These are phyloP conservation scores for Garra rufa DNA, from an alignment of 2,113 vertebrate species.

Conservation along the genomic window DNA sequence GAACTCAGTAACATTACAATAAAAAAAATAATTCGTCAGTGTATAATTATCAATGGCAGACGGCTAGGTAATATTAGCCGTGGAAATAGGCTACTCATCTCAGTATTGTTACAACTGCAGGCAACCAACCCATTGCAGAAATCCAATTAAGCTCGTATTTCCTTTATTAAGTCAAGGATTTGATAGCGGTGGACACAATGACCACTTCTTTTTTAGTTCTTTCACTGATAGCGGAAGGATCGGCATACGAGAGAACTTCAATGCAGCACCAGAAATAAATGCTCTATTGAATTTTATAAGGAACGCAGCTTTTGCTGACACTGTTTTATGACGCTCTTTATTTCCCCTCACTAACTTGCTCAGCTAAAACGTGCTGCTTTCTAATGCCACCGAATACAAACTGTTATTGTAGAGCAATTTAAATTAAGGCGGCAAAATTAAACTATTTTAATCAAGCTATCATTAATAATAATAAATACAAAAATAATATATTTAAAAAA, in stretches of 20 bases:
- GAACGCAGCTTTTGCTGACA: conserved; percentile 40
- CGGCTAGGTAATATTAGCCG: background rate
- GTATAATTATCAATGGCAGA: background rate
- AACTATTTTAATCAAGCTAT: background rate
- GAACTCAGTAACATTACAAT: background rate
- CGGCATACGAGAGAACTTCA: background rate
- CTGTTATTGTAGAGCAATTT: background rate
- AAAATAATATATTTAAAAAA: background rate
- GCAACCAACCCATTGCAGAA: background rate
- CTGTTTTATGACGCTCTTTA: conserved; percentile 42
- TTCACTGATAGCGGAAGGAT: background rate
- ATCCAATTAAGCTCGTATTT: conserved; percentile 13
- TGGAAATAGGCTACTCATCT: background rate
- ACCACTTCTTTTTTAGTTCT: background rate
- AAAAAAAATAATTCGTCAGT: background rate
- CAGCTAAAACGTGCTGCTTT: conserved; percentile 1
- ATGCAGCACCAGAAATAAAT: conserved; percentile 20
- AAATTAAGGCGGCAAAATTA: background rate
- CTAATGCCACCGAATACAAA: background rate
- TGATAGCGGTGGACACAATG: background rate
- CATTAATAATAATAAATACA: background rate
- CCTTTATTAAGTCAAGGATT: conserved; percentile 19
- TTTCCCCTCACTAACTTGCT: conserved; percentile 31
- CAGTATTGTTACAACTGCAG: background rate
- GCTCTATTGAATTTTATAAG: conserved; percentile 48